Conservation (phyloP, 2,888 invertebrate genomes). For the Dolichomitus sp. region DNA sequence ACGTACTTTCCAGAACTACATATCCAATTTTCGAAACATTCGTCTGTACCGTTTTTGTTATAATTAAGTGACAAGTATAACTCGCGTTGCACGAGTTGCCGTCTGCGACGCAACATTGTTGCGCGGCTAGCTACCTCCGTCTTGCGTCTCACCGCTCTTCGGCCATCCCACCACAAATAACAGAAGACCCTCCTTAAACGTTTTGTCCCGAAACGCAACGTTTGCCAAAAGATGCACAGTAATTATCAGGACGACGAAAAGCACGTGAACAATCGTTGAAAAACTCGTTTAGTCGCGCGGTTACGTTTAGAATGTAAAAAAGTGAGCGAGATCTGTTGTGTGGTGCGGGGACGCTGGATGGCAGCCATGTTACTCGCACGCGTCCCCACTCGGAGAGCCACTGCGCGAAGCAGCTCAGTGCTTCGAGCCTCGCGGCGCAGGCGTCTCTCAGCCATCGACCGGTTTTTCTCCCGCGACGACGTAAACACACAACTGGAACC, state of each 20-base stretch:
- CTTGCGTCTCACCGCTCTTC: no score
- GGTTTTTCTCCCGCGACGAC: slow-evolving; percentile 32
- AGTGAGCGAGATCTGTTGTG: slow-evolving; percentile 52
- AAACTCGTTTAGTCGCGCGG: slow-evolving; percentile 39
- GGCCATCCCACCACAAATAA: no score
- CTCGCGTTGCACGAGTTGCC: no score
- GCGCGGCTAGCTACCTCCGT: no score
- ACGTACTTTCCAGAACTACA: no score
- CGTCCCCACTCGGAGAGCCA: slow-evolving; percentile 41
- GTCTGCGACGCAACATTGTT: no score
- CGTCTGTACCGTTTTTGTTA: no score
- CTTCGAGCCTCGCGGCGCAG: slow-evolving; percentile 20
- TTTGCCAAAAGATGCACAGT: neutral
- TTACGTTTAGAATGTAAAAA: slow-evolving; percentile 50
- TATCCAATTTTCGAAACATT: no score
- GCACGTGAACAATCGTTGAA: slow-evolving; percentile 34
- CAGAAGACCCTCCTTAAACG: no score
- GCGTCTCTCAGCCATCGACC: slow-evolving; percentile 40
- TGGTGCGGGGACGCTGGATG: slow-evolving; percentile 51
- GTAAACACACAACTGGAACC: slow-evolving; percentile 8
- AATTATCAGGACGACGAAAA: slow-evolving; percentile 8
- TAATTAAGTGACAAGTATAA: no score
- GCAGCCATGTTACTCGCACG: slow-evolving; percentile 64
- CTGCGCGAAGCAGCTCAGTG: slow-evolving; percentile 17
- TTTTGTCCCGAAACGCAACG: neutral